Conservation (phyloP, 2,113 vertebrate genomes). For the Pterophyllum scalare region DNA sequence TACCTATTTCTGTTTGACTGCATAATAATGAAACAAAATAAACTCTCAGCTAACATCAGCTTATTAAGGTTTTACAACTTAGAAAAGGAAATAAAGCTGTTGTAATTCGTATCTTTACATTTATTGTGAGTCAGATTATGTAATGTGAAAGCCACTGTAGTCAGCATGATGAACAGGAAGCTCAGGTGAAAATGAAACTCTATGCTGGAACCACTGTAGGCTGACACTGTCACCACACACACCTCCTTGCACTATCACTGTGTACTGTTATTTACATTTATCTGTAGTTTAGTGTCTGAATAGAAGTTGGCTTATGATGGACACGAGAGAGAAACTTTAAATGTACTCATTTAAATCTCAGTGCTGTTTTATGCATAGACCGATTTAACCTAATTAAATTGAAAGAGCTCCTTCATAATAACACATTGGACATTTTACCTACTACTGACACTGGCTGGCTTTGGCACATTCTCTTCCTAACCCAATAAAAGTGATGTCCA, state of each 20-base stretch:
- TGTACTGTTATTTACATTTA: background rate
- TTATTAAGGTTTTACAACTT: no score
- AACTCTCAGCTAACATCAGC: no score
- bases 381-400: background rate
- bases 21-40: no score
- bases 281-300: background rate
- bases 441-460: background rate
- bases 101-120: background rate
- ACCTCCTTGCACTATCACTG: background rate
- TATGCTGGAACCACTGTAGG: background rate
- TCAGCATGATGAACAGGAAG: background rate
- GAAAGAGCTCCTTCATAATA: no score
- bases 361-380: background rate
- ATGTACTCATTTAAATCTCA: background rate
- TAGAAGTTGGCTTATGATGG: background rate
- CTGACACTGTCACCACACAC: background rate
- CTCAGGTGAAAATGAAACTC: slow-evolving; percentile 33
- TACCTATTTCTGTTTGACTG: no score
- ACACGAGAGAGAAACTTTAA: background rate
- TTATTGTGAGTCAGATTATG: background rate
- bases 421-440: background rate
- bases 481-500: slow-evolving; percentile 27
- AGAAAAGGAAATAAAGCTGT: background rate
- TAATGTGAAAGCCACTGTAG: background rate
- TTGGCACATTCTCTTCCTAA: slow-evolving; percentile 11